phyloP scores from a whole-genome alignment of 2,797 vertebrate species.

The Avahi laniger region DNA sequence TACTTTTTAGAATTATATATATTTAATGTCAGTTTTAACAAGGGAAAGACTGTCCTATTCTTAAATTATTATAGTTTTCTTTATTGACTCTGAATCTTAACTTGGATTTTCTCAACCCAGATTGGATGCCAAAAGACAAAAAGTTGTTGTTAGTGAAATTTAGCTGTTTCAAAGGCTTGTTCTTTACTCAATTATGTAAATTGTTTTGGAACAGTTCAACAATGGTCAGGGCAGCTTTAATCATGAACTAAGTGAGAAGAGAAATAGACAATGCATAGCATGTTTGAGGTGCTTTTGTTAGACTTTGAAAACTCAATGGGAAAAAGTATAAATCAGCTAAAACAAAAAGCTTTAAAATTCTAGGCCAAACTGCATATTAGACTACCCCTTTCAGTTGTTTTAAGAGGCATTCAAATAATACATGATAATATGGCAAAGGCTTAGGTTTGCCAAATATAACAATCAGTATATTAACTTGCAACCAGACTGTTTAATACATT shows the following conservation, averaged over 20 bases:
- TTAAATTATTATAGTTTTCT: conserved; percentile 28
- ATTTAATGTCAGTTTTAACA: conserved; percentile 34
- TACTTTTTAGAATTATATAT: conserved; percentile 1
- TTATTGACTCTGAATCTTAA: conserved; percentile 15
- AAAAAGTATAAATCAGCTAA: conserved; percentile 45
- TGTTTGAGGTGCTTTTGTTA: conserved; percentile 48
- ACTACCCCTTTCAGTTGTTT: conserved; percentile 62
- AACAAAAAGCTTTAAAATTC: conserved; percentile 62
- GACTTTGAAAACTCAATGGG: conserved; percentile 28
- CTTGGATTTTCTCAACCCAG: conserved; percentile 54
- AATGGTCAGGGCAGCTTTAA: conserved; percentile 32
- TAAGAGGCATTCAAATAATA: conserved; percentile 55
- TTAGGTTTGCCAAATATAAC: neutral
- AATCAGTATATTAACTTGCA: conserved; percentile 48
- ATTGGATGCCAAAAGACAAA: conserved; percentile 43
- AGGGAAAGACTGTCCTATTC: neutral
- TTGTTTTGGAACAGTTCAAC: neutral
- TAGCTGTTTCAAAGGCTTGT: neutral
- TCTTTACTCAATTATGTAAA: conserved; percentile 32
- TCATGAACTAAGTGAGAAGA: conserved; percentile 43
- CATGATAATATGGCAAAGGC: neutral
- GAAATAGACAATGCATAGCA: neutral
- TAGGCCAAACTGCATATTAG: neutral
- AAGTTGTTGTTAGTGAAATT: conserved; percentile 52
- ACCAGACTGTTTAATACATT: conserved; percentile 17